Base-by-base conservation (phyloP, 92 coral and sea anemone genomes). In the Phenganax stokvisi region DNA sequence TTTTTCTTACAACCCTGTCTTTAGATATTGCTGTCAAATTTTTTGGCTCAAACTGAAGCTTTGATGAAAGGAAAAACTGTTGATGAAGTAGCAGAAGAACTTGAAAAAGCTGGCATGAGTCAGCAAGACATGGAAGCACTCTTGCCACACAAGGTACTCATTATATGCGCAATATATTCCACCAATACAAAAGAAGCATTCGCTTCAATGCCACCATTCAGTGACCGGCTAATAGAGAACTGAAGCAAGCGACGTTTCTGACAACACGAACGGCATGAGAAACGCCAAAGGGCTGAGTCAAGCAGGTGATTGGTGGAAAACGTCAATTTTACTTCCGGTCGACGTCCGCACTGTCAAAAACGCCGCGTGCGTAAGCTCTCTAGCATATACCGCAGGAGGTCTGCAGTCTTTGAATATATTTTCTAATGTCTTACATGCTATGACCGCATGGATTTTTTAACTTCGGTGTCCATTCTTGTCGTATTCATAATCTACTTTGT, bases 11-110 rank as follows among this genome's bases (percentile, higher is more conserved):
- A 10, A 5, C 4, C 17, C 13, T 54, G 6, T 86, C 64, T 58
- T 9, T 77, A 93, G 97, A 93, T 93, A 76, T 84, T 93, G 44
- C 83, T 93, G 80, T 91, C 97, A 20, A 93, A 93, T 68, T 93
- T 93, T 86, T 81, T 93, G 86, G 97, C 97, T 59, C 97, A 93
- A 68, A 90, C 96, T 31, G 97, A 93, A 72, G 97, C 97, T 51
- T 81, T 93, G 66, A 93, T 93, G 97, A 93, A 91, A 81, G 97
- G 97, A n/a, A 93, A 93, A 61, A 93, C 97, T 2, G 13, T 85
- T 8, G 89, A 89, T 25, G 97, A 93, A 72, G 97, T 86, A 28
- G 80, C 85, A 10, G 84, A 77, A 57, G 97, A 93, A 84, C 89
- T 93, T 55, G 82, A 87, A 85, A 86, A 87, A 54, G 79, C 92